phyloP scores from a whole-genome alignment of 2,113 vertebrate species.

The Centropus unirufus region DNA sequence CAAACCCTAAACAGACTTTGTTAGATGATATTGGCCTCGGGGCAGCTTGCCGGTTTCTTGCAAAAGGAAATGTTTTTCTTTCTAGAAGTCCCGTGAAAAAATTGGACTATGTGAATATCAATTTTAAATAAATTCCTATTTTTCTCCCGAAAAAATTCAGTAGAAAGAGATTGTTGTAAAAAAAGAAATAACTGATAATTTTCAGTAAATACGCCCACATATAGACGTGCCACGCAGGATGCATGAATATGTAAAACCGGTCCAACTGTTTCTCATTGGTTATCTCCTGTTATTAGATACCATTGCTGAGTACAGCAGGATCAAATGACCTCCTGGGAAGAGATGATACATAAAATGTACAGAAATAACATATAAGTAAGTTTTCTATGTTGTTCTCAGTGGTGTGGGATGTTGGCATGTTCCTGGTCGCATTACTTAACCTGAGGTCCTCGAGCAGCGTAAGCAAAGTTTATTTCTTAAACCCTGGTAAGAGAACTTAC shows the following conservation, averaged over 20 bases:
- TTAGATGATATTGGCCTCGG: neutral
- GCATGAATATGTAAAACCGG: neutral
- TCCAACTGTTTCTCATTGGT: neutral
- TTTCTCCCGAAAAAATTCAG: neutral
- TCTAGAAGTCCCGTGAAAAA: neutral
- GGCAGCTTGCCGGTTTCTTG: neutral
- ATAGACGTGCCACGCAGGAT: neutral
- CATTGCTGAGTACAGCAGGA: neutral
- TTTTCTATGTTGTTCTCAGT: neutral
- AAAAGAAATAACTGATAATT: neutral
- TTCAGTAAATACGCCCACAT: neutral
- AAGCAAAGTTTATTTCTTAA: neutral
- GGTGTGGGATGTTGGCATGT: neutral
- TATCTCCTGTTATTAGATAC: neutral
- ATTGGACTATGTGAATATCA: neutral
- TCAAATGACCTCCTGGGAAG: neutral
- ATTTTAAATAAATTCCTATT: neutral
- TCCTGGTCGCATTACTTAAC: neutral
- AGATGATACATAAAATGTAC: neutral
- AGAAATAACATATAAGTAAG: neutral
- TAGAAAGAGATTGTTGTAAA: neutral
- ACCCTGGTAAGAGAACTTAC: neutral
- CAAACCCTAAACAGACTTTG: neutral
- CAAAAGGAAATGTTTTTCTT: neutral
- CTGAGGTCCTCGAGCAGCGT: neutral